A percentile compares a stretch with the other conserved stretches of the same genome.
phyloP scores from a whole-genome alignment of 2,888 invertebrate genomes.

The Gandaritis pyraliata region DNA sequence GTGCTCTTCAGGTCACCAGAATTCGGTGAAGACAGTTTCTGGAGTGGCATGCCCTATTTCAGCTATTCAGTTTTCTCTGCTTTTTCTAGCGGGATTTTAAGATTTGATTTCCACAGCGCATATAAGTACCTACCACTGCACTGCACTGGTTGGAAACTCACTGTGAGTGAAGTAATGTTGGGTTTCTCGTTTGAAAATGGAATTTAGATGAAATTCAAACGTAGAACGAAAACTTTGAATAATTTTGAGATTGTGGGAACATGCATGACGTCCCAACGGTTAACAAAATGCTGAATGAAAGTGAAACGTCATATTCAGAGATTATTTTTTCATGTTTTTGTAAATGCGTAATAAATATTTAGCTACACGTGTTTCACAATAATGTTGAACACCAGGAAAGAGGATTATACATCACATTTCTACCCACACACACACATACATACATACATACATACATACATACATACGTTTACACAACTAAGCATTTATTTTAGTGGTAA shows the following conservation, averaged over 20 bases:
- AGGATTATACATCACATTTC: too few relatives aligned
- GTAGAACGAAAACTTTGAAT: constrained; percentile 5
- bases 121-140: neutral
- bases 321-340: too few relatives aligned
- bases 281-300: constrained; percentile 4
- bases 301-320: neutral
- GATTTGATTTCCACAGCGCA: constrained; percentile 8
- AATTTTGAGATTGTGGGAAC: neutral
- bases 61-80: constrained; percentile 42
- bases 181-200: neutral
- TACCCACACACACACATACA: too few relatives aligned
- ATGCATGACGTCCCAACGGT: neutral
- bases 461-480: too few relatives aligned
- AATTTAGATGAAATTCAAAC: constrained; percentile 7
- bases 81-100: constrained; percentile 33
- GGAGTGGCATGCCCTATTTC: constrained; percentile 70
- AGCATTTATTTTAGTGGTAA: too few relatives aligned
- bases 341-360: too few relatives aligned
- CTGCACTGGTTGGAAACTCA: neutral
- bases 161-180: neutral
- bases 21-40: constrained; percentile 71
- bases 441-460: too few relatives aligned
- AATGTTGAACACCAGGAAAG: too few relatives aligned
- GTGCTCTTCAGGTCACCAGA: constrained; percentile 74
- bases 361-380: too few relatives aligned